Conservation (phyloP, 1,140 invertebrate species). For the Amyelois transitella region DNA sequence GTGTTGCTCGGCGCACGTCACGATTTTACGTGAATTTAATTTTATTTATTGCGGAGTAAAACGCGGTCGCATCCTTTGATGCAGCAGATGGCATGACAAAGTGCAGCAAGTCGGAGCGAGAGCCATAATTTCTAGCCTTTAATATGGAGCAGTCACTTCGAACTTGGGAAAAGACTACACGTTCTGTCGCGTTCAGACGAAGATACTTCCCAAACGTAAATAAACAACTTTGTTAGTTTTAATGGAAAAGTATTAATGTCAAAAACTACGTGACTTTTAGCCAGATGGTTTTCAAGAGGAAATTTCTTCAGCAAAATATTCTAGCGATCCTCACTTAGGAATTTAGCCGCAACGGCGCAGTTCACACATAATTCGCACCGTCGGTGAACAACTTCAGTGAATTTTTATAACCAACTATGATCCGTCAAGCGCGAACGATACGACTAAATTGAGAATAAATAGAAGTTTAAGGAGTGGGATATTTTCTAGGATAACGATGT, state of each 20-base stretch:
- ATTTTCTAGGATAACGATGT: neutral
- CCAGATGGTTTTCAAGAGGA: neutral
- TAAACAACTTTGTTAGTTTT: conserved; percentile 39
- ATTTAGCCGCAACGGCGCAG: conserved; percentile 23
- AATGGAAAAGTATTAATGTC: conserved; percentile 30
- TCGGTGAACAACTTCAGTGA: conserved; percentile 26
- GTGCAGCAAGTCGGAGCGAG: conserved; percentile 23
- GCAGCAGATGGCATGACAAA: conserved; percentile 35
- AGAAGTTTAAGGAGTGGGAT: neutral
- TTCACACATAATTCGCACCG: conserved; percentile 35
- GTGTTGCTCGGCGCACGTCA: neutral
- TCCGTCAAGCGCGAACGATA: conserved; percentile 8
- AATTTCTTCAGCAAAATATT: neutral
- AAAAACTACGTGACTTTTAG: conserved; percentile 12
- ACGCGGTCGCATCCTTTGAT: conserved; percentile 21
- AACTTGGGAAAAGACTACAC: conserved; percentile 35
- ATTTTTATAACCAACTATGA: conserved; percentile 23
- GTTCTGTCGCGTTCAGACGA: conserved; percentile 22
- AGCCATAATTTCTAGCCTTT: conserved; percentile 35
- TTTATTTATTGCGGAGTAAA: conserved; percentile 21
- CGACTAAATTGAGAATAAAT: conserved; percentile 12
- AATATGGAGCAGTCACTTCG: conserved; percentile 39
- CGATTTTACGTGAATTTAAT: conserved; percentile 14
- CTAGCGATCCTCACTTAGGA: neutral
- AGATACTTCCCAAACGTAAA: conserved; percentile 37